Conservation (phyloP, 2,797 vertebrate species). For the Avahi laniger region DNA sequence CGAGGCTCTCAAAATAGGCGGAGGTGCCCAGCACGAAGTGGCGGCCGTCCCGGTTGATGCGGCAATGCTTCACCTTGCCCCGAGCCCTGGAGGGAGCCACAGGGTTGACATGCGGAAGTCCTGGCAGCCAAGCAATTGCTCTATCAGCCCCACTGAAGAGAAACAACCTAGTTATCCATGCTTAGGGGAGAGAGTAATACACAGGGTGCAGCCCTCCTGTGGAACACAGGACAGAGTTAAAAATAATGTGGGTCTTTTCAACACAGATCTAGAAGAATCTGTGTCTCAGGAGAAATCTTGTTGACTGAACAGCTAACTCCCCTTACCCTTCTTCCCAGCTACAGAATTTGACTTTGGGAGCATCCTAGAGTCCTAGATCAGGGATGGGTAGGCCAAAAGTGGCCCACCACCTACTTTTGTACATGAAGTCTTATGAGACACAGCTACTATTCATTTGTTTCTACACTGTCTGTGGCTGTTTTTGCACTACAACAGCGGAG, state of each 20-base stretch:
- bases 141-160: rapidly evolving
- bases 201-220: rapidly evolving
- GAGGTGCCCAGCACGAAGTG: slow-evolving; percentile 94
- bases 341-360: background rate
- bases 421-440: slow-evolving; percentile 19
- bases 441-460: background rate
- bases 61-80: slow-evolving; percentile 96
- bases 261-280: background rate
- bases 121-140: rapidly evolving
- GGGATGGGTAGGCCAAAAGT: background rate
- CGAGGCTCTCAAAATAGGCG: slow-evolving; percentile 95
- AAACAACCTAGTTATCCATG: background rate
- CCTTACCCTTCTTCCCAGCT: background rate
- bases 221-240: background rate
- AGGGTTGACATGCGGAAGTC: background rate
- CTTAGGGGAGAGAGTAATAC: background rate
- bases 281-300: background rate
- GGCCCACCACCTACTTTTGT: background rate
- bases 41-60: slow-evolving; percentile 92
- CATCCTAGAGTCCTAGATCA: background rate
- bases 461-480: rapidly evolving
- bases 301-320: background rate
- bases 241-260: background rate
- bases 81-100: slow-evolving; percentile 88
- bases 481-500: background rate